These are phyloP conservation scores for Agrilus cyanescens DNA, from an alignment of 2,888 invertebrate species.

Conservation along the genomic window DNA sequence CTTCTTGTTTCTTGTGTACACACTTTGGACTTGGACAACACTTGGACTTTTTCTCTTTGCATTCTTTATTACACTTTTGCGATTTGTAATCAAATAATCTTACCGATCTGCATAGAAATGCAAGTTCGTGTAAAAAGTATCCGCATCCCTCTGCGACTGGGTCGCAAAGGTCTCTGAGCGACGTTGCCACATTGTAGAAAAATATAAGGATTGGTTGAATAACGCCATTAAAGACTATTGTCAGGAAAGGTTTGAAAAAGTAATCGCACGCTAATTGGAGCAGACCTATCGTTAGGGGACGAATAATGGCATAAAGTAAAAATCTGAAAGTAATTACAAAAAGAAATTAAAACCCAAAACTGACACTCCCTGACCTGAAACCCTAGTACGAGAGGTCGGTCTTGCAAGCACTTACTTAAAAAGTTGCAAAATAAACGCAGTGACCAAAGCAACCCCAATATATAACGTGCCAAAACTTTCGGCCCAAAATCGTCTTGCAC, in stretches of 20 bases:
- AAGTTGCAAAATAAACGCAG: constrained; percentile 48
- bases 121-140: constrained; percentile 38
- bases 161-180: constrained; percentile 48
- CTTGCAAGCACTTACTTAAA: constrained; percentile 34
- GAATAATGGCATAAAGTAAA: constrained; percentile 43
- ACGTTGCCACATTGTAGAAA: constrained; percentile 47
- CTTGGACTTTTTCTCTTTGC: too few species aligned
- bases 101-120: constrained; percentile 35
- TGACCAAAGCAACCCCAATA: constrained; percentile 46
- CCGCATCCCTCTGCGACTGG: constrained; percentile 47
- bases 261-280: constrained; percentile 55
- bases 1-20: too few species aligned
- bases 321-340: constrained; percentile 32
- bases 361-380: too few species aligned
- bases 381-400: too few species aligned
- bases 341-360: too few species aligned
- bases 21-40: too few species aligned
- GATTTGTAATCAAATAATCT: constrained; percentile 33
- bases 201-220: constrained; percentile 58
- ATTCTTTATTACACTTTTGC: too few species aligned
- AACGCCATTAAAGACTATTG: constrained; percentile 50
- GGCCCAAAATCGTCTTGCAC: constrained; percentile 53
- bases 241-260: constrained; percentile 51
- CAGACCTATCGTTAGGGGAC: constrained; percentile 48
- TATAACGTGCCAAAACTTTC: constrained; percentile 53